Percentiles rank a stretch among this genome's conserved stretches.
phyloP scores from a whole-genome alignment of 2,113 vertebrate genomes.

The Actenoides lindsayi region DNA sequence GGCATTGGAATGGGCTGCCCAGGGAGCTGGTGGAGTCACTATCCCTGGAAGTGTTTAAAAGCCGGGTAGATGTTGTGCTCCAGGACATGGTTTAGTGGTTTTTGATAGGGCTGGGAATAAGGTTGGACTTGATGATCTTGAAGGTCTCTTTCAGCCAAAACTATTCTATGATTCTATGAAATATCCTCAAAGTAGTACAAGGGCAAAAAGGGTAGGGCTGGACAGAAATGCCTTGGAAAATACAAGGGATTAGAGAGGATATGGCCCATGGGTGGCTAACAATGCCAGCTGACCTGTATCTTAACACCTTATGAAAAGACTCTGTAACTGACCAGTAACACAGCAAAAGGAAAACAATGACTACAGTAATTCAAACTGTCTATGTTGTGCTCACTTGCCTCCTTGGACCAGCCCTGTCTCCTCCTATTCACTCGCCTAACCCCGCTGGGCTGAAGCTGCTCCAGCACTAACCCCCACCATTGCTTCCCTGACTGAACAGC shows the following conservation, averaged over 20 bases:
- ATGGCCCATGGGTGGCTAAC: background rate
- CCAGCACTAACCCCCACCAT: fast-evolving
- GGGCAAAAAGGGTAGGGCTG: background rate
- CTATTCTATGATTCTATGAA: background rate
- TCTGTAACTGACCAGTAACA: background rate
- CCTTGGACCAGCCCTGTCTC: background rate
- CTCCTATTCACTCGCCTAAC: background rate
- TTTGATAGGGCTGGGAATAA: too few species aligned
- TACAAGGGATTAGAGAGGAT: background rate
- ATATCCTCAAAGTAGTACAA: background rate
- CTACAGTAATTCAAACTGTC: background rate
- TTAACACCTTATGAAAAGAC: background rate
- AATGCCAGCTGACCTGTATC: background rate
- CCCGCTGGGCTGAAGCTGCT: background rate
- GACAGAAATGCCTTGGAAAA: background rate
- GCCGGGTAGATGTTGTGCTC: too few species aligned
- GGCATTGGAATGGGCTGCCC: too few species aligned
- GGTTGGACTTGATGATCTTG: too few species aligned
- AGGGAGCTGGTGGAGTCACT: too few species aligned
- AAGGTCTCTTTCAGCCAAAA: too few species aligned
- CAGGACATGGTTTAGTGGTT: too few species aligned
- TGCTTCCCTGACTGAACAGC: fast-evolving
- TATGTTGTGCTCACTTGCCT: fast-evolving
- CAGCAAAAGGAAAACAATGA: background rate
- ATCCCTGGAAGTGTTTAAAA: too few species aligned